Base-by-base conservation (phyloP, 2,113 vertebrate species). In the Paradisaea rubra region DNA sequence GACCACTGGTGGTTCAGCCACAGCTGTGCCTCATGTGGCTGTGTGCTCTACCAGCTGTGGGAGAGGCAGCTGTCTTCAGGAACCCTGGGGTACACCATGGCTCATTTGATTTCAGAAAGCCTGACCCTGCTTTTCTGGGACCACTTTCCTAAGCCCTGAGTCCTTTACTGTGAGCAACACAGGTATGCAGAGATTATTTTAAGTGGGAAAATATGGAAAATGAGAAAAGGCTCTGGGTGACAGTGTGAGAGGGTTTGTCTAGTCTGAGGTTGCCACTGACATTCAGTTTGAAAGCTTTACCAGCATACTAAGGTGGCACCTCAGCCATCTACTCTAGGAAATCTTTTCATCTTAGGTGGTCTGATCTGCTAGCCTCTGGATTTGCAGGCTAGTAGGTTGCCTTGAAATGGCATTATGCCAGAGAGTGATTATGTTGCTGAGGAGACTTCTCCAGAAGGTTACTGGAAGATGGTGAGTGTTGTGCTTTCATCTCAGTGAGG, bases 21-120 rank as follows among this genome's bases (percentile, higher is more conserved):
- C 0, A 0, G 2, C 11, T 45, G 20, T 54, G 47, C 45, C n/a
- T 41, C 9, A 3, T 8, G 25, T 42, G 22, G 21, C 31, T 52
- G 8, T 59, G n/a, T 42, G 20, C 22, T 80, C 50, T 6, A 3
- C 21, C 54, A 65, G 30, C 64, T 83, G 27, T 39, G 23, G 17
- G 35, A 88, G 31, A 54, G 6, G 47, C 49, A 60, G 14, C 14
- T 61, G 1, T 15, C 11, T 74, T 20, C 44, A 49, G n/a, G 31
- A 31, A 9, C 17, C 6, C 15, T 8, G 19, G 81, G 9, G 11
- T 37, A 16, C 17, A 5, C 31, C 22, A 11, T 47, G n/a, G 30
- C 41, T 74, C 11, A 3, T 35, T 54, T 31, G 25, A 5, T 69
- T 61, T 61, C 47, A 54, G 7, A 19, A 54, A 54, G 41, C 23